phyloP scores from a whole-genome alignment of 2,888 invertebrate species.

The Catocala nupta region DNA sequence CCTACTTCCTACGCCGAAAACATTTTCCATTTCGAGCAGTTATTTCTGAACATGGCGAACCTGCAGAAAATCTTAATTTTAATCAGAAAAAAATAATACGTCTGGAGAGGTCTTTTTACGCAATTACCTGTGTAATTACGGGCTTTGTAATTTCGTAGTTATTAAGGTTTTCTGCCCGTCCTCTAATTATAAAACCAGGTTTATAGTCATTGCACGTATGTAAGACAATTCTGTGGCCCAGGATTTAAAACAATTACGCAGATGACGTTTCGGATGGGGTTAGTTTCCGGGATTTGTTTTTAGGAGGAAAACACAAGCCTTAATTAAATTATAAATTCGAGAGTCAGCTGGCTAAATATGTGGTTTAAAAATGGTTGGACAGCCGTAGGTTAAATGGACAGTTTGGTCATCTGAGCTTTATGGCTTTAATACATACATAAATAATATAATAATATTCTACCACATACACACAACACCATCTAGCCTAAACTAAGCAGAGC shows the following conservation, averaged over 20 bases:
- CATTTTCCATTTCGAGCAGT: conserved; percentile 19
- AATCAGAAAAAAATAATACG: conserved; percentile 38
- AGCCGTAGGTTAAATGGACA: too few species aligned
- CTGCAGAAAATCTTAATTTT: conserved; percentile 34
- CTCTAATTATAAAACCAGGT: conserved; percentile 35
- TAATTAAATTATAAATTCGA: background rate
- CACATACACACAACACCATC: too few species aligned
- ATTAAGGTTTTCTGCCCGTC: conserved; percentile 28
- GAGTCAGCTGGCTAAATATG: too few species aligned
- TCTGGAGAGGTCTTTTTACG: conserved; percentile 17
- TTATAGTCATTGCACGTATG: conserved; percentile 37
- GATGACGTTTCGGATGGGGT: conserved; percentile 13
- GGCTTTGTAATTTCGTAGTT: conserved; percentile 46
- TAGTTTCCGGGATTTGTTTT: conserved; percentile 8
- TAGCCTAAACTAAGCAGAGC: too few species aligned
- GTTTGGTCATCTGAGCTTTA: too few species aligned
- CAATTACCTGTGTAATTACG: conserved; percentile 52
- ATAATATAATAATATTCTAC: too few species aligned
- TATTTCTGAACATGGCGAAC: conserved; percentile 20
- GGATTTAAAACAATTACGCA: conserved; percentile 29
- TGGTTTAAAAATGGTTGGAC: too few species aligned
- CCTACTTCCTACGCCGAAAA: conserved; percentile 11
- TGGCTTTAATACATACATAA: too few species aligned
- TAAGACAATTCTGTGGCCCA: conserved; percentile 13
- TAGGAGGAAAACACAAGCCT: background rate